These are phyloP conservation scores for Pemphredon lugubris DNA, from an alignment of 2,888 invertebrate species.

Conservation along the genomic window DNA sequence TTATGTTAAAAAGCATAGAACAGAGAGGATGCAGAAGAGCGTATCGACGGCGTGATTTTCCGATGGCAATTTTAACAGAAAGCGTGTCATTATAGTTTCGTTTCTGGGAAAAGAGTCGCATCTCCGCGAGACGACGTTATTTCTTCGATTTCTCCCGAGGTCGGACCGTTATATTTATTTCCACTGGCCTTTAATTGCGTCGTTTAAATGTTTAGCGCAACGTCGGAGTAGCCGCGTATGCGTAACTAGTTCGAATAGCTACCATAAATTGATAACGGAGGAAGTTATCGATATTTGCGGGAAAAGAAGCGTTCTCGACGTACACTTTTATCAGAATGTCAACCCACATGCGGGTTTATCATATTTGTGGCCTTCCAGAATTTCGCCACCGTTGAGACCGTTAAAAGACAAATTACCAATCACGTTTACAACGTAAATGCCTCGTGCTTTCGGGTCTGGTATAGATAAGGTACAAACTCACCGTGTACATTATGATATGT, in stretches of 20 bases:
- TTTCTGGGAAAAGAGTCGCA: too few species aligned
- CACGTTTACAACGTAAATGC: slow-evolving; percentile 11
- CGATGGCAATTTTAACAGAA: too few species aligned
- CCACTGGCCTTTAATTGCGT: too few species aligned
- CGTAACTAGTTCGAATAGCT: not conserved
- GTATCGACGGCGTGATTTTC: too few species aligned
- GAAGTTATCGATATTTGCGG: not conserved
- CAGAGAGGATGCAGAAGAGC: too few species aligned
- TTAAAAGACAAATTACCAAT: slow-evolving; percentile 3
- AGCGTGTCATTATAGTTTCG: too few species aligned
- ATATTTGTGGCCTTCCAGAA: not conserved
- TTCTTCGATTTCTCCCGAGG: too few species aligned
- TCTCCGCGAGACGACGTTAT: too few species aligned
- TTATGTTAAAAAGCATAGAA: too few species aligned
- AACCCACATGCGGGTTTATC: slow-evolving; percentile 24
- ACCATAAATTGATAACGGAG: not conserved
- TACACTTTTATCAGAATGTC: not conserved
- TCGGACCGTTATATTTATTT: too few species aligned
- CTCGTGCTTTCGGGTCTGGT: not conserved
- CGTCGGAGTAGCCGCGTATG: too few species aligned
- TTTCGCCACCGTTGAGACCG: not conserved
- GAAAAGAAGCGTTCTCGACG: not conserved
- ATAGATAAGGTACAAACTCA: slow-evolving; percentile 3
- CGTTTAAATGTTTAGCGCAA: too few species aligned
- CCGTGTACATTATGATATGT: not conserved